Evolutionary conservation across 2,888 invertebrate species (phyloP).

Genomic region (Cheilosia variabilis): DNA sequence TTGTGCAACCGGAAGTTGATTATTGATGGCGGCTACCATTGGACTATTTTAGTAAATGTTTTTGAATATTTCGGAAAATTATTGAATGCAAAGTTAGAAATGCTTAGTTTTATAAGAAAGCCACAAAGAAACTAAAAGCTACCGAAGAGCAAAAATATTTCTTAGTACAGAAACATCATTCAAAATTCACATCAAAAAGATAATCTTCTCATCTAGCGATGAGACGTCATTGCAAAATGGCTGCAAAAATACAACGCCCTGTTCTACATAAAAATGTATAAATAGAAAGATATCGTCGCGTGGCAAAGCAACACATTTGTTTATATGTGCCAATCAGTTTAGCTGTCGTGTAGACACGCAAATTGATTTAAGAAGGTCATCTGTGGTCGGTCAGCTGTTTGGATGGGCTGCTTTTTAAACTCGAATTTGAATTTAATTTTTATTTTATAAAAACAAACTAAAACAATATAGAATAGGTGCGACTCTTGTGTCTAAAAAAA

Average conservation of each 20-base stretch:
- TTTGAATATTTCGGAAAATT: too few species aligned
- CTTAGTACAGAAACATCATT: too few species aligned
- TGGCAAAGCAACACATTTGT: conserved; percentile 34
- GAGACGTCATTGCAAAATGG: conserved; percentile 14
- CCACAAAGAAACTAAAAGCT: too few species aligned
- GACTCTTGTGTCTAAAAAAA: too few species aligned
- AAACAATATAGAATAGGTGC: not conserved
- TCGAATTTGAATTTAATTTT: conserved; percentile 7
- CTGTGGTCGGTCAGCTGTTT: conserved; percentile 15
- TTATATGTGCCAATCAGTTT: conserved; percentile 41
- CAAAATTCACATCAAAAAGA: too few species aligned
- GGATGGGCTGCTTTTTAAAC: not conserved
- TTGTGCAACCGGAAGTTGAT: conserved; percentile 44
- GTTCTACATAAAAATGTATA: conserved; percentile 28
- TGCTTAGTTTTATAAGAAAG: too few species aligned
- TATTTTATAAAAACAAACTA: conserved; percentile 25
- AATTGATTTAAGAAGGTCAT: conserved; percentile 55
- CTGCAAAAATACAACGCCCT: conserved; percentile 38
- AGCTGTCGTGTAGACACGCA: conserved; percentile 23
- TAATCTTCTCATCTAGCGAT: not conserved
- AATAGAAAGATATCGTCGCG: conserved; percentile 39
- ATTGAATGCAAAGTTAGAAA: too few species aligned
- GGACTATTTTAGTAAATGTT: too few species aligned
- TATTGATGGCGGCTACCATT: not conserved
- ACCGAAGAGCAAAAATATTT: too few species aligned